Conservation (phyloP, 2,888 invertebrate genomes). For the Nebria salina region DNA sequence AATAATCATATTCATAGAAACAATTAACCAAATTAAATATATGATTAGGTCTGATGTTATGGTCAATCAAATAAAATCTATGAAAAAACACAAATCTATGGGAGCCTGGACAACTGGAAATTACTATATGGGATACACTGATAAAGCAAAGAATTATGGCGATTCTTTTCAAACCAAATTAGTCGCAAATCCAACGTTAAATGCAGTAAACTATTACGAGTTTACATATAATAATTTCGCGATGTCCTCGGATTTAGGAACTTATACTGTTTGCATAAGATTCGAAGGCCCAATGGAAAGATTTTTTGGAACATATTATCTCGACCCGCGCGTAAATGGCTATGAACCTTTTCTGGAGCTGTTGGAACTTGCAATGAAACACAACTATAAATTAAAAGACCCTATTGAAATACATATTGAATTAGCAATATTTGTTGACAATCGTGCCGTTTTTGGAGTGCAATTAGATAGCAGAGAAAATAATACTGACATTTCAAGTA, state of each 20-base stretch:
- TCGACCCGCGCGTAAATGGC: background rate
- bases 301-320: background rate
- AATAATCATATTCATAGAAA: background rate
- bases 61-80: background rate
- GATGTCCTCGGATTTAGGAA: slow-evolving; percentile 20
- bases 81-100: background rate
- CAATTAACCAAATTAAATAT: background rate
- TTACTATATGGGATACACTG: slow-evolving; percentile 14
- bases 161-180: slow-evolving; percentile 16
- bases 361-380: slow-evolving; percentile 21
- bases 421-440: slow-evolving; percentile 12
- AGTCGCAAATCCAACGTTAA: slow-evolving; percentile 15
- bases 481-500: background rate
- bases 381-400: slow-evolving; percentile 17
- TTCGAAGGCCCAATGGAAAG: background rate
- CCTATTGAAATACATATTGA: slow-evolving; percentile 14
- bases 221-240: slow-evolving; percentile 11
- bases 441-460: slow-evolving; percentile 5
- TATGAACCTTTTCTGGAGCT: slow-evolving; percentile 11
- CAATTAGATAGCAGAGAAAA: background rate
- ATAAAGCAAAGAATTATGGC: slow-evolving; percentile 18
- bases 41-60: background rate
- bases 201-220: background rate
- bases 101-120: slow-evolving; percentile 27
- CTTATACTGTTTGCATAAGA: slow-evolving; percentile 18